Base-by-base conservation (phyloP, 1,140 invertebrate species). In the Neocloeon triangulifer region DNA sequence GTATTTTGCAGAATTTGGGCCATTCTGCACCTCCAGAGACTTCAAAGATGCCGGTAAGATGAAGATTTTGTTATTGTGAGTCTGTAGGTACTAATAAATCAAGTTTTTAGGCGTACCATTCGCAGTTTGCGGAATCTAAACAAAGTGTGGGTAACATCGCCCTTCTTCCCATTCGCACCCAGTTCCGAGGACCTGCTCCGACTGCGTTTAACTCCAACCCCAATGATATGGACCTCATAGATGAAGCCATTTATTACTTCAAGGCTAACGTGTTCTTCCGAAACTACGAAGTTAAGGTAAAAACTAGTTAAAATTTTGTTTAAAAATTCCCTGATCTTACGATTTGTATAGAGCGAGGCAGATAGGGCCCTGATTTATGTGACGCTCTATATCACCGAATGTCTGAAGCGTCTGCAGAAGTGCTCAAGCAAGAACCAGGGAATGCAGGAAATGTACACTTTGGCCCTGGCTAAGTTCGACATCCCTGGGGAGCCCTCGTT, bases 221-320 rank as follows among this genome's bases (percentile, higher is more conserved):
- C 38, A 46, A 54, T 32, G 73, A 81, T 17, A 60, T 69, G 39
- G 95, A 99, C 55, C 86, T 98, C 40, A 86, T 99, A 40, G 94
- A 99, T 60, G 95, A 98, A 64, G 80, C 91, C 18, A 59, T 99
- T 7, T 81, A 80, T 48, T 98, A 73, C 51, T 99, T 99, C 53
- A 96, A 94, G 62, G 89, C 95, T 2, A 98, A 98, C 59, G 91
- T 99, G 5, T 98, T 99, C 54, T 98, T 98, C 51, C 73, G 89
- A 41, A 96, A 88, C 25, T 98, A 95, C 55, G 92, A 98, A 61
- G 91, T 97, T 34, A 95, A 94, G 66, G 79, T 82, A 18, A 9
- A 20, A 25, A 16, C 6, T 9, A 36, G 7, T 23, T n/a, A 23
- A 23, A 23, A 23, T 8, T 23, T 23, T 8, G 8, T 8, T 8